Conservation (phyloP, 2,888 invertebrate species). For the Dimorphilus gyrociliatus region DNA sequence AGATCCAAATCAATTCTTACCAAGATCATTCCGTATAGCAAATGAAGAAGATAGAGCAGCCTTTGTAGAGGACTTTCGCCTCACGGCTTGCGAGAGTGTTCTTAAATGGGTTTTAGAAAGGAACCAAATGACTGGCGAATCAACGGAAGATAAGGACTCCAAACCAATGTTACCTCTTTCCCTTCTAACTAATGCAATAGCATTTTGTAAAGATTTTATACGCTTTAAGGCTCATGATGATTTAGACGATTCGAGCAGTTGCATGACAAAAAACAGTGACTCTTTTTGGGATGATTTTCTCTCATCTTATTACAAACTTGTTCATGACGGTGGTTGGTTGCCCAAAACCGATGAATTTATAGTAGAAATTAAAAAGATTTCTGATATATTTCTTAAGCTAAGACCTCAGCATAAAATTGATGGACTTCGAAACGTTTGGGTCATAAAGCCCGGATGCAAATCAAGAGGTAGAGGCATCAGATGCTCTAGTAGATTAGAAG, state of each 20-base stretch:
- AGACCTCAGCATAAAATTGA: slow-evolving; percentile 46
- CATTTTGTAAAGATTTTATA: slow-evolving; percentile 60
- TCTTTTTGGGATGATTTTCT: slow-evolving; percentile 79
- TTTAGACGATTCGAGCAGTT: slow-evolving; percentile 45
- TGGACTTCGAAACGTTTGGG: slow-evolving; percentile 77
- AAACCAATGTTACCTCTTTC: slow-evolving; percentile 2
- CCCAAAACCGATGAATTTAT: slow-evolving; percentile 8
- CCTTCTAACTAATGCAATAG: slow-evolving; percentile 58
- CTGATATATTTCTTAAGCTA: too few species aligned
- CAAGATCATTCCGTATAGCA: slow-evolving; percentile 62
- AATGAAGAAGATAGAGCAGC: slow-evolving; percentile 28
- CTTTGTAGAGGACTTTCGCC: slow-evolving; percentile 61
- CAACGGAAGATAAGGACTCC: slow-evolving; percentile 5
- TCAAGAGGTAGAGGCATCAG: slow-evolving; percentile 73
- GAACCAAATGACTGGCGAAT: slow-evolving; percentile 10
- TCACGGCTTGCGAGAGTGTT: slow-evolving; percentile 69
- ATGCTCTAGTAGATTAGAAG: slow-evolving; percentile 65
- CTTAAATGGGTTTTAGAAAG: slow-evolving; percentile 57
- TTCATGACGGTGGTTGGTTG: slow-evolving; percentile 40
- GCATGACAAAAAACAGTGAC: slow-evolving; percentile 54
- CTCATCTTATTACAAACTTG: slow-evolving; percentile 49
- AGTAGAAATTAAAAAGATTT: not conserved
- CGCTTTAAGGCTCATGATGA: slow-evolving; percentile 48
- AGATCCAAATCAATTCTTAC: slow-evolving; percentile 61
- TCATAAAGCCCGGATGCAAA: slow-evolving; percentile 81